Conservation (phyloP, 37 sponge, comb jelly and placozoan genomes). For the Agelas oroides region DNA sequence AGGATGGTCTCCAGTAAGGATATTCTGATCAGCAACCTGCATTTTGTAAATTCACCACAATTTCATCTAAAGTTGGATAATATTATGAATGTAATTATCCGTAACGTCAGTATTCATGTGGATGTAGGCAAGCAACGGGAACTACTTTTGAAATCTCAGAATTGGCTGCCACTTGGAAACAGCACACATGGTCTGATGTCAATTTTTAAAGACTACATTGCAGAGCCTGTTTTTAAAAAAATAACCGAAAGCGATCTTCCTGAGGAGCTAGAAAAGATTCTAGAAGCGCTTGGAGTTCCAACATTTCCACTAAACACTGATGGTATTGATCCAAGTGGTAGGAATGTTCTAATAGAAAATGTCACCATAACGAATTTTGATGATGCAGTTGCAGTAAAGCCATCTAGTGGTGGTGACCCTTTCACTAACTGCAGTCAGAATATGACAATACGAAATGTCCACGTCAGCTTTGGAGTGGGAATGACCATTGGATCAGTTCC, state of each 20-base stretch:
- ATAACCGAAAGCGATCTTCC: background rate
- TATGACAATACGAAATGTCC: constrained; percentile 24
- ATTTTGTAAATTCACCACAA: constrained; percentile 19
- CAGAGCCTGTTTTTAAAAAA: background rate
- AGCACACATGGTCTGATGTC: background rate
- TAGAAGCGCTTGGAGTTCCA: constrained; percentile 17
- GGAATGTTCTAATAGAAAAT: constrained; percentile 41
- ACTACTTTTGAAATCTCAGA: background rate
- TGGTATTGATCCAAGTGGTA: constrained; percentile 45
- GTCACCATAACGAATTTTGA: constrained; percentile 44
- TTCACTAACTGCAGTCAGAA: constrained; percentile 37
- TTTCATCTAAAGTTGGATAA: constrained; percentile 12
- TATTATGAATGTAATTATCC: constrained; percentile 5
- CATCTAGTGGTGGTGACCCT: background rate
- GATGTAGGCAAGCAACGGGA: constrained; percentile 19
- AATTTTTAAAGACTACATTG: background rate
- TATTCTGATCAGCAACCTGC: constrained; percentile 3
- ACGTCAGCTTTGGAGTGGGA: constrained; percentile 13
- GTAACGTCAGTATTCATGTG: constrained; percentile 22
- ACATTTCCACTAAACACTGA: constrained; percentile 63
- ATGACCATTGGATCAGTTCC: constrained; percentile 65
- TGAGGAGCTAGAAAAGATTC: background rate
- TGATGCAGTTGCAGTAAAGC: constrained; percentile 59
- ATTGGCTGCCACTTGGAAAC: background rate
- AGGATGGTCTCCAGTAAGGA: background rate